Evolutionary conservation across 2,888 invertebrate genomes (phyloP), one percentile per base, ranked within the genome.

Genomic region (Drosophila differens): DNA sequence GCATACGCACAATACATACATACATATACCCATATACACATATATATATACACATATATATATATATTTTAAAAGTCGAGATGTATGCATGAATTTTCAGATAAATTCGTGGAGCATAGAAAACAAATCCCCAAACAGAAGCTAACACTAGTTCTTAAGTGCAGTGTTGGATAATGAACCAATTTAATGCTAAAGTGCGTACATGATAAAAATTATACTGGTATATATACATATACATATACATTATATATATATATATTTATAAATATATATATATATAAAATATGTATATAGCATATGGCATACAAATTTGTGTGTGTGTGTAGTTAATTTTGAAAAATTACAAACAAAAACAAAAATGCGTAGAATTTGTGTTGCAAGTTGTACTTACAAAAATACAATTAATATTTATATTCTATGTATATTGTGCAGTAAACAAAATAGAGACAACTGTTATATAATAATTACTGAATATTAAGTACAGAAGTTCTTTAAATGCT

Each of bases 61-160:
- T 44, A 74, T 54, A 65, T 81, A 81, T 83, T 71, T 66, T 53
- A 41, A 71, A 35, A 58, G 37, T 61, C 51, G 49, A 58, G 19
- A 7, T 33, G 35, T 55, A 47, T 64, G 66, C 72, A 65, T 70
- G 58, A 51, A 49, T 61, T 64, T 68, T 41, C 16, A 44, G 22
- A 32, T 30, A 30, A 19, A 35, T 52, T 57, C 47, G 28, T 25
- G 28, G 35, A 51, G 41, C 52, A 37, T 59, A 68, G 4, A 19
- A 51, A 30, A 12, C 2, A 22, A 53, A 59, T 12, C 55, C 52
- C 57, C 37, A 57, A 62, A 61, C 19, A 39, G 52, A 79, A 68
- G 74, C 69, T 70, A 83, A 83, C 72, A 79, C 41, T 81, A 86
- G 74, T 61, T 52, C 33, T 37, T 83, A 83, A 86, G 78, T 39